These are phyloP conservation scores for Piaya cayana DNA, from an alignment of 2,113 vertebrate species.

Conservation along the genomic window DNA sequence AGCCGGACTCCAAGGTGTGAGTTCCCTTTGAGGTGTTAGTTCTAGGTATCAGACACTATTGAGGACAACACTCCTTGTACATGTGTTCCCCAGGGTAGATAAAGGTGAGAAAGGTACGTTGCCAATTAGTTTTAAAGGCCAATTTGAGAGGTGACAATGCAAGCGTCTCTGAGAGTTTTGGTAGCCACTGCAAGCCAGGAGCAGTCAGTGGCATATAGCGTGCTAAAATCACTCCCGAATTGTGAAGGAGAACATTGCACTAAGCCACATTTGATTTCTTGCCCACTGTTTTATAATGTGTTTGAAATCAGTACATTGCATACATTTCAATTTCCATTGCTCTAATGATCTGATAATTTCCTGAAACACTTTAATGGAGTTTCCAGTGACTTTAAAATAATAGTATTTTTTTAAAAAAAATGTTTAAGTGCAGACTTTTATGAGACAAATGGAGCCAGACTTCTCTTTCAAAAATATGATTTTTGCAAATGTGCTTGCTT, in stretches of 20 bases:
- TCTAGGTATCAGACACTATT: neutral
- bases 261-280: neutral
- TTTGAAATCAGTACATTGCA: neutral
- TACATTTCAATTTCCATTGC: constrained; percentile 37
- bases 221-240: neutral
- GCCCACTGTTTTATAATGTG: neutral
- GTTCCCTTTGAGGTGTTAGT: neutral
- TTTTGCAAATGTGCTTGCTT: constrained; percentile 21
- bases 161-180: neutral
- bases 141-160: neutral
- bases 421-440: neutral
- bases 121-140: neutral
- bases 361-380: neutral
- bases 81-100: neutral
- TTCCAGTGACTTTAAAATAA: constrained; percentile 45
- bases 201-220: neutral
- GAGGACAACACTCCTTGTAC: neutral
- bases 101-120: neutral
- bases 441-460: neutral
- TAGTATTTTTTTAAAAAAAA: neutral
- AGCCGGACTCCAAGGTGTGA: neutral
- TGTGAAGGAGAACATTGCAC: neutral
- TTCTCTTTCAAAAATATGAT: neutral
- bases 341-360: neutral
- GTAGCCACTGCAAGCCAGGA: neutral